Base-by-base conservation (phyloP, 1,140 invertebrate genomes). In the Sweltsa coloradensis region DNA sequence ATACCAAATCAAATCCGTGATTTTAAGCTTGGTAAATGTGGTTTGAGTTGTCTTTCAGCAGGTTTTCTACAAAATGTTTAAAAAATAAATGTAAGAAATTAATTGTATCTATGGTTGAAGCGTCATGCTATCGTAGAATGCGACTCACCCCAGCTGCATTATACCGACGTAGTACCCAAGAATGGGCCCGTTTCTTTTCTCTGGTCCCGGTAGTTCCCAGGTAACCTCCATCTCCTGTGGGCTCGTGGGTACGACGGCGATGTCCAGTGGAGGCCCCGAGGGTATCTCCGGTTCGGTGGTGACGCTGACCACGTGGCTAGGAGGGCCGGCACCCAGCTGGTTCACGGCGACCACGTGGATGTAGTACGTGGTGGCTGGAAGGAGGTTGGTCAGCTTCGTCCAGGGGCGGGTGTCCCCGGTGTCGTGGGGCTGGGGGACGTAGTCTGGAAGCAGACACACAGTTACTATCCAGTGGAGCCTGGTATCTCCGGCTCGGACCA, bases 141-240 rank as follows among this genome's bases (percentile, higher is more conserved):
- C n/a, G 5, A 6, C 14, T 25, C 41, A 48, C 46, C 21, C 22
- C 3, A 43, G 34, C 21, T 26, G 41, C 25, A 34, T 50, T 34
- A 48, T 25, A 2, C 72, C 70, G 27, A 76, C 60, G 52, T 72
- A 69, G 53, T 75, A 77, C 3, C 73, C 73, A 23, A 67, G 58
- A 37, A 76, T 68, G 5, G 61, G 56, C 1, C 73, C 75, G 52
- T 76, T 73, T 45, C 62, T 55, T 7, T 65, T 51, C 13, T 69
- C 65, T 16, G 57, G 41, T 6, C 58, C 55, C 4, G 73, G 72
- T 4, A 71, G 66, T 59, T 57, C 48, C 71, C 71, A 74, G 18
- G 62, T 65, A 21, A 75, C 63, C 34, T 37, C 14, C 34, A 76
- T 56, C 7, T 69, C 61, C 16, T 64, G 64, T 2, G 72, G 72